Evolutionary conservation across 2,113 vertebrate species (phyloP).

Genomic region (Malurus cyaneus): DNA sequence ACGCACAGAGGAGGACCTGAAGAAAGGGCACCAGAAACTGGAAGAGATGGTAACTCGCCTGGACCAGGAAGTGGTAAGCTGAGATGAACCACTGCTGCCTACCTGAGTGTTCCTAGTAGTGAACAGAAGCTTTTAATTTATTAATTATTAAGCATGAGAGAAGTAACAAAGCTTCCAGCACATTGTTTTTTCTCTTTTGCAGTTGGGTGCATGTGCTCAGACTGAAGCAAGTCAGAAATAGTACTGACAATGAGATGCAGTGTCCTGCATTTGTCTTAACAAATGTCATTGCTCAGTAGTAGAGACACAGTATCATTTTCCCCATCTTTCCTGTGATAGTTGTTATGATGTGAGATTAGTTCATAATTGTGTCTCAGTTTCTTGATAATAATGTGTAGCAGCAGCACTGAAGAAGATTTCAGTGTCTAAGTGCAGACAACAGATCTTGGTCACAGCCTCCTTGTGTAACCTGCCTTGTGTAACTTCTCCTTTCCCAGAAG

Average conservation of each 20-base stretch:
- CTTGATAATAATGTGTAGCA: background rate
- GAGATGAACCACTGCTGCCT: background rate
- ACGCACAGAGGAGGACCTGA: constrained; percentile 95
- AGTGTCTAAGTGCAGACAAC: background rate
- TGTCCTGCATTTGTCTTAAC: background rate
- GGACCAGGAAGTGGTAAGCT: constrained; percentile 96
- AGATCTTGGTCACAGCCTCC: background rate
- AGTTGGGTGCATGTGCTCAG: background rate
- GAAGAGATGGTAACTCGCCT: constrained; percentile 96
- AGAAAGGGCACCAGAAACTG: constrained; percentile 96
- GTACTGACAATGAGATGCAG: background rate
- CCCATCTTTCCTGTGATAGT: background rate
- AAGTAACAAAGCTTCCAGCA: background rate
- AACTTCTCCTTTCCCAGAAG: background rate
- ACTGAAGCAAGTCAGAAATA: background rate
- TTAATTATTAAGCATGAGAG: background rate
- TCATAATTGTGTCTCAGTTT: background rate
- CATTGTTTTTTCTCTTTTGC: background rate
- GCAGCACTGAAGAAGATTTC: background rate
- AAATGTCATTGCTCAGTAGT: background rate
- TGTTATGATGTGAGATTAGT: background rate
- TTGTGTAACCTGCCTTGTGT: background rate
- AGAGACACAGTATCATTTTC: background rate
- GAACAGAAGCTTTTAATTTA: background rate
- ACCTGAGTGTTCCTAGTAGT: background rate